A percentile compares a stretch with the other conserved stretches of the same genome.
phyloP scores from a whole-genome alignment of 23 tunicate species.

The Clavelina lepadiformis region DNA sequence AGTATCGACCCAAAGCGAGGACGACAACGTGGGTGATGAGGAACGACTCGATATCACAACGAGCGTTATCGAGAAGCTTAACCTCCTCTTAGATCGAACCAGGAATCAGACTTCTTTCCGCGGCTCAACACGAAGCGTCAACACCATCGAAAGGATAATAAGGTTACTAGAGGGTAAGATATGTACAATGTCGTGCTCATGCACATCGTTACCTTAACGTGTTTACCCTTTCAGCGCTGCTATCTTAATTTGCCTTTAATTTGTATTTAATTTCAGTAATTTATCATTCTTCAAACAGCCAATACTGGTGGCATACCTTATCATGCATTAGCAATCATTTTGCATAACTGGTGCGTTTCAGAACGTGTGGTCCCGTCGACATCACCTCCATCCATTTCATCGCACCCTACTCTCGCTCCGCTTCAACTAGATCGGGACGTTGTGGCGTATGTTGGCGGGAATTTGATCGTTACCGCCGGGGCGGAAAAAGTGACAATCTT shows the following conservation, averaged over 20 bases:
- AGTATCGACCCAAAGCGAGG: not conserved
- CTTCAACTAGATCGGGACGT: conserved; percentile 48
- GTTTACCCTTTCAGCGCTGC: no score
- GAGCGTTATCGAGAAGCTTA: not conserved
- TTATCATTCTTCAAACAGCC: no score
- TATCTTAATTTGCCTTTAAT: no score
- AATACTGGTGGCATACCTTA: no score
- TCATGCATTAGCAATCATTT: no score
- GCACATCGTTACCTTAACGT: no score
- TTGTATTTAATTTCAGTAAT: no score
- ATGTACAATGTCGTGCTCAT: no score
- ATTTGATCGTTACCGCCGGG: conserved; percentile 45
- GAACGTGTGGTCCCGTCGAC: not conserved
- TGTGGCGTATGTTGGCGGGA: conserved; percentile 78
- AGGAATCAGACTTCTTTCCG: not conserved
- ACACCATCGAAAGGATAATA: no score
- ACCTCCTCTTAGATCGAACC: not conserved
- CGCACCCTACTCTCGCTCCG: conserved; percentile 65
- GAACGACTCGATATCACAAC: not conserved
- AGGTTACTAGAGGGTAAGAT: no score
- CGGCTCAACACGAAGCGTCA: no score
- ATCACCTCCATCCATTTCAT: conserved; percentile 21
- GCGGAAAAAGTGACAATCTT: conserved; percentile 67
- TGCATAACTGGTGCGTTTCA: no score
- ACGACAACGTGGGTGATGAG: not conserved